Conservation (phyloP, 2,113 vertebrate species). For the Stegostoma tigrinum region DNA sequence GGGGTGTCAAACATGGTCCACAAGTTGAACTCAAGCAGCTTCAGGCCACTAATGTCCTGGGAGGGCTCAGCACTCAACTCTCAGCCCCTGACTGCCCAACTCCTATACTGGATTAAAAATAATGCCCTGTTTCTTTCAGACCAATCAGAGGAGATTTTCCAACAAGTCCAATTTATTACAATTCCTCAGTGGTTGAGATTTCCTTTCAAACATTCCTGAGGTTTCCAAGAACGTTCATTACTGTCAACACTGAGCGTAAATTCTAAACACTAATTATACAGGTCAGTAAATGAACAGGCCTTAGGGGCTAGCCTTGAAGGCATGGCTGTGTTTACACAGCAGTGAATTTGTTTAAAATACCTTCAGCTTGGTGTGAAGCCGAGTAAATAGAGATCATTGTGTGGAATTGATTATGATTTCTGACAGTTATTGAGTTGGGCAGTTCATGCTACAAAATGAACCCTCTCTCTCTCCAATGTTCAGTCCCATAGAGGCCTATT, state of each 20-base stretch:
- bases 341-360: constrained; percentile 22
- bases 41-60: background rate
- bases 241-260: background rate
- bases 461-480: background rate
- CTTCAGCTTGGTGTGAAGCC: background rate
- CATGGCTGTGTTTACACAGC: background rate
- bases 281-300: constrained; percentile 14
- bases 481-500: background rate
- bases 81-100: background rate
- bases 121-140: background rate
- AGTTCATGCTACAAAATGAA: background rate
- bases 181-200: background rate
- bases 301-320: background rate
- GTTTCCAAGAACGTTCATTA: background rate
- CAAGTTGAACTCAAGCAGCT: too few species aligned
- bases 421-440: background rate
- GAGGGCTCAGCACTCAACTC: background rate
- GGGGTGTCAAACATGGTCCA: background rate
- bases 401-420: background rate
- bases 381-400: constrained; percentile 15
- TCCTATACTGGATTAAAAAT: background rate
- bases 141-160: background rate
- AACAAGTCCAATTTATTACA: background rate
- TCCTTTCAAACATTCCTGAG: constrained; percentile 31
- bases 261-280: background rate